Evolutionary conservation across 2,888 invertebrate species (phyloP).

Genomic region (Gryllus longicercus): DNA sequence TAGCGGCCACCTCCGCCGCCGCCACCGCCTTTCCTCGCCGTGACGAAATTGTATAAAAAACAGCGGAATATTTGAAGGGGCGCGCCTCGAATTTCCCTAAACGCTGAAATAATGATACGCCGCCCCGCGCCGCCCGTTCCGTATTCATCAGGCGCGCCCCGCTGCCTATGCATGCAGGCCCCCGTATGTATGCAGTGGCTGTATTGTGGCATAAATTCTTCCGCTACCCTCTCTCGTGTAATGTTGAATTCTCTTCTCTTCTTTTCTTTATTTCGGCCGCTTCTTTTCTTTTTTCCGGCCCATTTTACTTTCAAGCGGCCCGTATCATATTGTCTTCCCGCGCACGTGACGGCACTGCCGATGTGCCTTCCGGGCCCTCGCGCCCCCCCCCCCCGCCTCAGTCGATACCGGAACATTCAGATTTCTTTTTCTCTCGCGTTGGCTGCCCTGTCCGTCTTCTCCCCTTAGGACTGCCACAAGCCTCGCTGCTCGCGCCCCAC

Average conservation of each 20-base stretch:
- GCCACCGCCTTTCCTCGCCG: neutral
- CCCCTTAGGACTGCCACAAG: neutral
- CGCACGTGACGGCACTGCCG: neutral
- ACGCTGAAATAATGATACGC: slow-evolving; percentile 7
- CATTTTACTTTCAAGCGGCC: slow-evolving; percentile 17
- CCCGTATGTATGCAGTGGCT: slow-evolving; percentile 4
- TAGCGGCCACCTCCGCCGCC: too few species aligned
- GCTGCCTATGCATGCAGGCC: neutral
- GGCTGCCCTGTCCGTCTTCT: neutral
- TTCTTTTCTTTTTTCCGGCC: neutral
- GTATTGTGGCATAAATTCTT: slow-evolving; percentile 7
- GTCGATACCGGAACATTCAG: slow-evolving; percentile 6
- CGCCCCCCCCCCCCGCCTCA: neutral
- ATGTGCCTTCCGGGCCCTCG: neutral
- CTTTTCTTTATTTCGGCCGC: slow-evolving; percentile 1
- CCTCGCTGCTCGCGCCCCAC: neutral
- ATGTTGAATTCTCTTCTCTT: slow-evolving; percentile 17
- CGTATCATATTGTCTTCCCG: slow-evolving; percentile 2
- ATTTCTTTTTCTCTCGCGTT: neutral
- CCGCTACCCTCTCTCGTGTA: slow-evolving; percentile 1
- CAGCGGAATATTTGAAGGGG: neutral
- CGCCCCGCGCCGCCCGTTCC: neutral
- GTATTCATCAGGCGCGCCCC: neutral
- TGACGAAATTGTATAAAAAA: slow-evolving; percentile 6
- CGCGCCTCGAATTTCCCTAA: slow-evolving; percentile 8